A percentile compares a stretch with the other conserved stretches of the same genome.
These are phyloP conservation scores for Pseudomyrmex pallidus DNA, from an alignment of 1,140 invertebrate species.

Conservation along the genomic window DNA sequence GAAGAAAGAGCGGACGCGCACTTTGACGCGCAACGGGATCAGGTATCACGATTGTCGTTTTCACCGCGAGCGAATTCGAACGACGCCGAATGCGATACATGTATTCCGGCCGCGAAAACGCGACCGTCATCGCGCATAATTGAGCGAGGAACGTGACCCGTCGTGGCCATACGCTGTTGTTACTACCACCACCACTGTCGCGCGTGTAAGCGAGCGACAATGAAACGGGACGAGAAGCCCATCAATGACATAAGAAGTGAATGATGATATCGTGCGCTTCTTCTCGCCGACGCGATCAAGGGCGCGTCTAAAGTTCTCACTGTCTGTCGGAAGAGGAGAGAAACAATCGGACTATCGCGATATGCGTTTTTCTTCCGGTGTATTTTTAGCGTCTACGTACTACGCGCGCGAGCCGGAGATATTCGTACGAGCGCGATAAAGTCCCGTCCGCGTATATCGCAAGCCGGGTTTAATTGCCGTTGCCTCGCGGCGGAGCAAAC, in stretches of 20 bases:
- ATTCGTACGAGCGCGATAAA: constrained; percentile 27
- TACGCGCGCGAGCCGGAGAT: neutral
- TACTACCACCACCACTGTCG: neutral
- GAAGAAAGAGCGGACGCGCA: constrained; percentile 19
- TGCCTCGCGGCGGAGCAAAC: constrained; percentile 2
- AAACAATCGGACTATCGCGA: neutral
- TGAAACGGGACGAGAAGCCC: constrained; percentile 27
- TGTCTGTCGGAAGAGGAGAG: constrained; percentile 20
- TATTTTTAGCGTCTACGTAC: constrained; percentile 47
- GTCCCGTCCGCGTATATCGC: constrained; percentile 7
- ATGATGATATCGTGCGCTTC: constrained; percentile 50
- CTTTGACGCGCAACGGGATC: constrained; percentile 41
- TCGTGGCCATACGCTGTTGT: constrained; percentile 2
- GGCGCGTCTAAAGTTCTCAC: constrained; percentile 9
- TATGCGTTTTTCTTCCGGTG: constrained; percentile 21
- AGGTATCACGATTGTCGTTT: constrained; percentile 24
- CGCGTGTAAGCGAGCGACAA: constrained; percentile 41
- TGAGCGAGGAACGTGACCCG: constrained; percentile 59
- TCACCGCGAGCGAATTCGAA: neutral
- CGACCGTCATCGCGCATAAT: constrained; percentile 30
- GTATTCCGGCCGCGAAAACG: constrained; percentile 23
- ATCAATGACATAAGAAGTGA: constrained; percentile 61
- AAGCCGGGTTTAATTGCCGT: constrained; percentile 25
- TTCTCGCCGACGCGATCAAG: constrained; percentile 55
- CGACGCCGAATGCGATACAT: constrained; percentile 33